A percentile compares a stretch with the other conserved stretches of the same genome.
Conservation (phyloP, 2,888 invertebrate genomes). For the Brachyopa scutellaris region DNA sequence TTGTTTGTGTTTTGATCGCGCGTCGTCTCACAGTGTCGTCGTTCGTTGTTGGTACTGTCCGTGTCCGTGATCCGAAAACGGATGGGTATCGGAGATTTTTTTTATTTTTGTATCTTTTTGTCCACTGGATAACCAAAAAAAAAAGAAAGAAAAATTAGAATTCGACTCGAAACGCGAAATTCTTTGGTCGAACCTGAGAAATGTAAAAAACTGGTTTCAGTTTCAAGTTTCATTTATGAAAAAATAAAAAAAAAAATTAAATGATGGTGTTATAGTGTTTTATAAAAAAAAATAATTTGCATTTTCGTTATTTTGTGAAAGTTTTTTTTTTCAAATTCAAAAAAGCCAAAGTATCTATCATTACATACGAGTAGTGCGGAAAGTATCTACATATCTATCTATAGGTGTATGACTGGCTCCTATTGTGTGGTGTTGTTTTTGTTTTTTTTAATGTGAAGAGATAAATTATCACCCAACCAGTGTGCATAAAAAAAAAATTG, state of each 20-base stretch:
- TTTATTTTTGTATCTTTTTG: neutral
- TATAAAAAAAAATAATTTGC: slow-evolving; percentile 18
- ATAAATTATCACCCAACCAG: slow-evolving; percentile 33
- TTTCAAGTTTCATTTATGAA: slow-evolving; percentile 44
- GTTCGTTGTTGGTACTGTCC: slow-evolving; percentile 40
- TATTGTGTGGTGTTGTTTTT: slow-evolving; percentile 9
- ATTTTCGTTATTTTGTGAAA: slow-evolving; percentile 9
- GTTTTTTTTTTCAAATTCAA: neutral
- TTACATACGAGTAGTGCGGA: neutral
- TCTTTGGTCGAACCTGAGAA: slow-evolving; percentile 20
- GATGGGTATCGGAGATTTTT: slow-evolving; percentile 11
- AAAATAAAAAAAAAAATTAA: slow-evolving; percentile 10
- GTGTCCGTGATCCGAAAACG: slow-evolving; percentile 38
- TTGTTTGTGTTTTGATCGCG: slow-evolving; percentile 37
- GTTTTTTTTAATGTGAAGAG: slow-evolving; percentile 26
- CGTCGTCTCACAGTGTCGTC: slow-evolving; percentile 37
- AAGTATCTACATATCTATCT: neutral
- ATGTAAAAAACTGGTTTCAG: slow-evolving; percentile 60
- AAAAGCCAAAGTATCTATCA: neutral
- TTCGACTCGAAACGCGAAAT: slow-evolving; percentile 40
- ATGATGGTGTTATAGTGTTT: slow-evolving; percentile 9
- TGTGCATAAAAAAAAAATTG: neutral
- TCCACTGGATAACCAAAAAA: slow-evolving; percentile 8
- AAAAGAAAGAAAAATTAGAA: neutral
- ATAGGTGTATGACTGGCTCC: no score